These are phyloP conservation scores for Anthophora plumipes DNA, from an alignment of 2,888 invertebrate genomes.

Conservation along the genomic window DNA sequence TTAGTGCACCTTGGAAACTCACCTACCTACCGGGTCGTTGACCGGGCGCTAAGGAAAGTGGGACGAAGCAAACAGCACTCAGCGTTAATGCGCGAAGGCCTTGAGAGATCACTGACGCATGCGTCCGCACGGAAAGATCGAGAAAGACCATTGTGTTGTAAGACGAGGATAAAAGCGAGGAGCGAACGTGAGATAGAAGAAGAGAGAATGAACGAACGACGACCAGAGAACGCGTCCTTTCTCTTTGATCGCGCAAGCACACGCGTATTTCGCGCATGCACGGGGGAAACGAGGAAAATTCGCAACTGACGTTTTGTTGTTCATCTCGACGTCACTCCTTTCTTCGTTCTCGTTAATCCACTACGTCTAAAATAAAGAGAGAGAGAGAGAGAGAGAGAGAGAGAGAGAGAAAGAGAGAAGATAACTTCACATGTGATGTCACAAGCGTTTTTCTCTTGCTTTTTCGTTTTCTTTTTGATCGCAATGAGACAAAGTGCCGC, in stretches of 20 bases:
- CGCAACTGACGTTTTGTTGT: not conserved
- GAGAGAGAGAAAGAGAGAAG: not conserved
- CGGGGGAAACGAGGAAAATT: slow-evolving; percentile 23
- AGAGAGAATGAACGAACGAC: not conserved
- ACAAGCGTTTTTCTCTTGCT: too few relatives aligned
- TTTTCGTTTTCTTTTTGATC: slow-evolving; percentile 8
- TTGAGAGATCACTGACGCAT: slow-evolving; percentile 83
- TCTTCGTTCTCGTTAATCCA: not conserved
- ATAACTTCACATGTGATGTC: not conserved
- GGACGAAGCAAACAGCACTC: slow-evolving; percentile 82
- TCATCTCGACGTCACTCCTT: not conserved
- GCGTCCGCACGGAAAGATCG: slow-evolving; percentile 65
- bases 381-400: not conserved
- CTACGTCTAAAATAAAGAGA: too few relatives aligned
- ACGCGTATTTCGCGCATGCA: not conserved
- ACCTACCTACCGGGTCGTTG: slow-evolving; percentile 82
- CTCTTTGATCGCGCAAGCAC: slow-evolving; percentile 28
- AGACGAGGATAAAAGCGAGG: slow-evolving; percentile 8
- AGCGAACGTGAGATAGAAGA: not conserved
- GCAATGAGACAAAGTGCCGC: slow-evolving; percentile 1
- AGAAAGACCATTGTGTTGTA: slow-evolving; percentile 29
- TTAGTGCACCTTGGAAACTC: slow-evolving; percentile 82
- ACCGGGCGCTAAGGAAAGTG: slow-evolving; percentile 84
- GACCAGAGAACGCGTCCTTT: slow-evolving; percentile 31
- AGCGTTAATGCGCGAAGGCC: slow-evolving; percentile 82